Percentiles rank a stretch among this genome's conserved stretches.
These are phyloP conservation scores for Branchipolynoe longqiensis DNA, from an alignment of 2,888 invertebrate species.

Conservation along the genomic window DNA sequence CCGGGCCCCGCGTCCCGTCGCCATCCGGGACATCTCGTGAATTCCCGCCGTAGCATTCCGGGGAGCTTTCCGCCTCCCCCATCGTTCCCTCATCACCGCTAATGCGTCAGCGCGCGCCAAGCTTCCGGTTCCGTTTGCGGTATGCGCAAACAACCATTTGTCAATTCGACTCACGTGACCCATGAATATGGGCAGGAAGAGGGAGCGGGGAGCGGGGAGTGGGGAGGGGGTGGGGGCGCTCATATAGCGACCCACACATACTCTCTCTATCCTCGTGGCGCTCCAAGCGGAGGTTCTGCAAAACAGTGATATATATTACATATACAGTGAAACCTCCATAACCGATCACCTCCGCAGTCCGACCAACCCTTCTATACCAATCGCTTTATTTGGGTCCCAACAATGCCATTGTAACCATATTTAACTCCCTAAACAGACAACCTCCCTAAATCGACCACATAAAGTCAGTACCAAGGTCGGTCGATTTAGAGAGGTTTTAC, in stretches of 20 bases:
- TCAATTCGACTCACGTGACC: neutral
- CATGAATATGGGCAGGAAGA: constrained; percentile 13
- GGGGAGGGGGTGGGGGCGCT: neutral
- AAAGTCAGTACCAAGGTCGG: too few relatives aligned
- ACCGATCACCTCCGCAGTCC: too few relatives aligned
- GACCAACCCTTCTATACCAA: too few relatives aligned
- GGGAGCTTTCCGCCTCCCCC: neutral
- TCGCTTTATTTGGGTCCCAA: too few relatives aligned
- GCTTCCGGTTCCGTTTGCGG: constrained; percentile 51
- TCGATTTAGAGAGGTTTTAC: too few relatives aligned
- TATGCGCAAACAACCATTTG: constrained; percentile 56
- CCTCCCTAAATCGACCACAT: too few relatives aligned
- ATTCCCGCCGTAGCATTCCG: constrained; percentile 18
- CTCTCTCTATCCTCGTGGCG: neutral
- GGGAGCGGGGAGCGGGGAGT: too few relatives aligned
- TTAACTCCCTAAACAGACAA: too few relatives aligned
- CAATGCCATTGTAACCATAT: too few relatives aligned
- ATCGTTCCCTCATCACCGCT: constrained; percentile 45
- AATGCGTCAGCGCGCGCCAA: constrained; percentile 19
- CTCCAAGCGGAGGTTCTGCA: neutral
- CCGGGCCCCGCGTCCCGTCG: neutral
- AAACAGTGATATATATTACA: too few relatives aligned
- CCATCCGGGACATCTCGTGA: neutral
- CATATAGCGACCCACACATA: neutral
- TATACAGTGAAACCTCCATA: too few relatives aligned